phyloP scores from a whole-genome alignment of 1,140 invertebrate species.

The Amyelois transitella region DNA sequence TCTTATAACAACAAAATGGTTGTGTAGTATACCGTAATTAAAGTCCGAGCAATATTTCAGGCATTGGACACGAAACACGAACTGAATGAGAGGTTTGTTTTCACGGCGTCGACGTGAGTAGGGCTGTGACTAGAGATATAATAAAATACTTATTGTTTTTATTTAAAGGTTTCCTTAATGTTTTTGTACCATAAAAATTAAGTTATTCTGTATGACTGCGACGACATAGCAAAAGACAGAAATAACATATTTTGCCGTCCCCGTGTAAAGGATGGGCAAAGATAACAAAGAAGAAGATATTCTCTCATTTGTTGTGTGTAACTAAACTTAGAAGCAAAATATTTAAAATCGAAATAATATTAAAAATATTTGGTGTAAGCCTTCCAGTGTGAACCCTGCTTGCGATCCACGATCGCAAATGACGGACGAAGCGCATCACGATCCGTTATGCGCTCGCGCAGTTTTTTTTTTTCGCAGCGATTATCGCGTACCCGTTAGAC shows the following conservation, averaged over 20 bases:
- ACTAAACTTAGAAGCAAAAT: too few relatives aligned
- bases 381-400: neutral
- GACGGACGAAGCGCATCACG: conserved; percentile 58
- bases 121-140: neutral
- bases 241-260: too few relatives aligned
- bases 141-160: too few relatives aligned
- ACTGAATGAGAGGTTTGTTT: neutral
- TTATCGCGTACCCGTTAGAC: conserved; percentile 58
- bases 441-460: conserved; percentile 52
- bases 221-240: too few relatives aligned
- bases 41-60: neutral
- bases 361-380: neutral
- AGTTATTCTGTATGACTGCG: neutral
- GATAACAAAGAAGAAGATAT: too few relatives aligned
- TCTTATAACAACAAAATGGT: too few relatives aligned
- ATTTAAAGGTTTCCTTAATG: neutral
- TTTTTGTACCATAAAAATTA: neutral
- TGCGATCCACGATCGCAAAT: conserved; percentile 24
- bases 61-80: neutral
- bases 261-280: too few relatives aligned
- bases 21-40: neutral
- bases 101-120: neutral
- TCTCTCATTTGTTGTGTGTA: too few relatives aligned
- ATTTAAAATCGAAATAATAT: neutral
- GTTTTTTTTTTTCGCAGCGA: conserved; percentile 50